Conservation (phyloP, 2,113 vertebrate genomes). For the Brienomyrus longianalis region DNA sequence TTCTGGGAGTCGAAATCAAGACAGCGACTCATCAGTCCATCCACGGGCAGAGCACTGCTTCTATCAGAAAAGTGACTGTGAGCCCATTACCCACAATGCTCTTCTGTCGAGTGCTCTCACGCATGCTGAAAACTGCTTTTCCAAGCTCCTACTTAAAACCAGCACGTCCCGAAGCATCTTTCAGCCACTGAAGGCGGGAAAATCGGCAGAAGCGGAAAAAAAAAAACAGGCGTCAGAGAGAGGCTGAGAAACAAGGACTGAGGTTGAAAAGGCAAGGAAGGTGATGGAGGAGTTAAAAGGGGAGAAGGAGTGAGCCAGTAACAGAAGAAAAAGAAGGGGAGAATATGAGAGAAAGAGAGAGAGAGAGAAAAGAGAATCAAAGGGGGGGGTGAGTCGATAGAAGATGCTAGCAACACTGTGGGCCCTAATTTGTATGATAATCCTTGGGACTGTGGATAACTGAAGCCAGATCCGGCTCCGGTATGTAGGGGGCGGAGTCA, state of each 20-base stretch:
- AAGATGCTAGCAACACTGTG: neutral
- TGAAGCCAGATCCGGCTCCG: neutral
- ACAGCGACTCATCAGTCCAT: neutral
- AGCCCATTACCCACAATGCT: neutral
- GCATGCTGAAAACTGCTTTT: neutral
- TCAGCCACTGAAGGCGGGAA: neutral
- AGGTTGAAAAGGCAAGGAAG: neutral
- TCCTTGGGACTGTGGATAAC: neutral
- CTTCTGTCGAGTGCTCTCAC: neutral
- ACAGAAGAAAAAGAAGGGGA: neutral
- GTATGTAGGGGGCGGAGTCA: neutral
- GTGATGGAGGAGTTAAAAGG: neutral
- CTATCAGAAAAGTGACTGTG: neutral
- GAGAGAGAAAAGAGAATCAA: neutral
- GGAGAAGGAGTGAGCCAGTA: neutral
- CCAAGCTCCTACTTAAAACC: neutral
- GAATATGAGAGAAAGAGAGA: neutral
- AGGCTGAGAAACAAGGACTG: neutral
- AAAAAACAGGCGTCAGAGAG: neutral
- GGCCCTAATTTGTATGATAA: conserved; percentile 22
- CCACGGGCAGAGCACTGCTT: neutral
- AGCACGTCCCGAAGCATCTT: neutral
- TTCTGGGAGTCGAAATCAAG: neutral
- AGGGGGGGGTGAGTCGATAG: neutral
- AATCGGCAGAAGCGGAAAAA: no score